Base-by-base conservation (phyloP, 2,797 vertebrate species). In the Phalloptychus januarius region DNA sequence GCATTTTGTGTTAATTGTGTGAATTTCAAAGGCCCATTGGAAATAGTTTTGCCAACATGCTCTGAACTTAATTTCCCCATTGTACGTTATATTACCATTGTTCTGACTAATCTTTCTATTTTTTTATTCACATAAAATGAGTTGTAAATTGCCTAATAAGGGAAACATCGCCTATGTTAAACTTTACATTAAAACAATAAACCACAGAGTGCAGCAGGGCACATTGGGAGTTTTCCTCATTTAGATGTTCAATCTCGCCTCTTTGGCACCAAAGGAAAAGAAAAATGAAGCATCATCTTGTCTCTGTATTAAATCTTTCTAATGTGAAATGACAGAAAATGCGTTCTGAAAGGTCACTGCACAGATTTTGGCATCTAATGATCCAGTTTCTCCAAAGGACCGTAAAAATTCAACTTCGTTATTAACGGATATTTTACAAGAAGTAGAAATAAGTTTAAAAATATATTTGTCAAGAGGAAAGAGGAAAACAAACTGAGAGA, bases 261-360 rank as follows among this genome's bases (percentile, higher is more conserved):
- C 58, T 83, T 76, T 83, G 54, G 75, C 63, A 58, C 63, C 45
- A 28, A 84, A 77, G 33, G 65, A 13, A 48, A 76, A 78, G 58
- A 48, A 56, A 84, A 79, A 80, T 72, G 54, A 89, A 88, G 81
- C 72, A 42, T 74, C 69, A 23, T 67, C 25, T 56, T 6, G 72
- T 45, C 7, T 46, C 75, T 71, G 36, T 71, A 65, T 86, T 75
- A 72, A 77, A 80, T 52, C 48, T 84, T 40, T 85, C 75, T 38
- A 20, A 75, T 36, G 46, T 80, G 71, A 74, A 86, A 69, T 81
- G 65, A 79, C 38, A 69, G 71, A 82, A 84, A 81, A 79, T 71
- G 33, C 65, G 63, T 54, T 5, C 44, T 71, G 28, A 81, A 88
- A 86, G 80, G 87, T 92, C 77, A 85, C 63, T n/a, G 58, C 77